Evolutionary conservation across 2,113 vertebrate genomes (phyloP), one percentile per base, ranked within the genome.

Genomic region (Menura novaehollandiae): DNA sequence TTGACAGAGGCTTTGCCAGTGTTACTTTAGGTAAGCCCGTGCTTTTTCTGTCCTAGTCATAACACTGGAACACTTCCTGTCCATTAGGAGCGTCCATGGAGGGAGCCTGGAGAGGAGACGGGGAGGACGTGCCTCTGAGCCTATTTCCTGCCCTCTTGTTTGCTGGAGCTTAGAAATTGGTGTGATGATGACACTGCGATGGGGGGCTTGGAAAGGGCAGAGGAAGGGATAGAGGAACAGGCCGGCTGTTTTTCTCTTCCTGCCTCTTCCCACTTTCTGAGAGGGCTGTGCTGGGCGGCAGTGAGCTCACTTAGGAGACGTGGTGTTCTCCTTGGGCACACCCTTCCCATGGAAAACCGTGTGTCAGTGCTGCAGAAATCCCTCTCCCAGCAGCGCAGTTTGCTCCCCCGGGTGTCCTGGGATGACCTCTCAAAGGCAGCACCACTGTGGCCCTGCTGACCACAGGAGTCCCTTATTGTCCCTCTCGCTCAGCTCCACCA

Each of bases 1-100:
- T 92, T 95, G 92, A 89, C 46, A 89, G 82, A 88, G 75, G 56
- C 79, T 95, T 97, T 93, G 83, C 88, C 55, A 74, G 5, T 98
- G 98, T 98, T 98, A 97, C 92, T 97, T 98, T 98, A 97, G 92
- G 93, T 93, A 96, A 97, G 91, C 44, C 91, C 87, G 89, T 97
- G 96, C 91, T 95, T 96, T 97, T 95, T 95, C 90, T 97, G 96
- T 93, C 85, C 62, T 69, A 96, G 96, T 98, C 97, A 97, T 92
- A 98, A 98, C 98, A 97, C 93, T 97, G 97, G 93, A 97, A 97
- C 86, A 82, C 94, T 95, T 97, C 97, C 97, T 96, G 95, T 91
- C 78, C 77, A 67, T 95, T 68, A 49, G 39, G 68, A 85, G 51
- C 94, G 90, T 95, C 84, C 82, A 81, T 80, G 8, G 22, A 41